Base-by-base conservation (phyloP, 2,113 vertebrate species). In the Aphelocoma coerulescens region DNA sequence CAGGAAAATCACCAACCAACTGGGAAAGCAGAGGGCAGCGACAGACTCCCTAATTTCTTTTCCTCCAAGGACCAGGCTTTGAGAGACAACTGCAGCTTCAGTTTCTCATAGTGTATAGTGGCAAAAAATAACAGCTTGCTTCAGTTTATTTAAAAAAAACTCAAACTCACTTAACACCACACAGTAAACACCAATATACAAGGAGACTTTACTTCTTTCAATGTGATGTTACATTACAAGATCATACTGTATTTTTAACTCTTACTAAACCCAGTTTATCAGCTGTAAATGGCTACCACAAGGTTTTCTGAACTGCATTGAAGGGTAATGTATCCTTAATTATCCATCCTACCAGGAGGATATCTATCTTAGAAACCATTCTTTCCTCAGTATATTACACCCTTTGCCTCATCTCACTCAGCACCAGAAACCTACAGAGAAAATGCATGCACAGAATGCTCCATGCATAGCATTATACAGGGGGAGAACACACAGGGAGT, bases 341-440 rank as follows among this genome's bases (percentile, higher is more conserved):
- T 85, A 74, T 66, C 83, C 93, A 17, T 73, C 71, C 93, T 88
- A 77, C 17, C 27, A 18, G 27, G 6, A 59, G 37, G 26, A 22
- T 51, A 52, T 23, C 91, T 89, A 19, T 59, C 66, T 93, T 81
- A 86, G 8, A 23, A 51, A 57, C 89, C 88, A 74, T 86, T 96
- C 93, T 94, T 92, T 93, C 91, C 94, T 95, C 94, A 74, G n/a
- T 6, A 17, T 63, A 75, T 80, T 76, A 88, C 23, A 93, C 59
- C 76, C 82, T 92, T 89, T 95, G 91, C 89, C 93, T 95, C 93
- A 94, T 91, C 82, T 97, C 75, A 91, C 55, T 95, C 85, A 83
- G 8, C 58, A 43, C n/a, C 5, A 83, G 39, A 75, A 79, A 39
- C 16, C 52, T 24, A 11, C 58, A 72, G 73, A 30, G 48, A 55